Evolutionary conservation across 1,140 invertebrate species (phyloP), one percentile per base, ranked within the genome.

Genomic region (Halictus rubicundus): DNA sequence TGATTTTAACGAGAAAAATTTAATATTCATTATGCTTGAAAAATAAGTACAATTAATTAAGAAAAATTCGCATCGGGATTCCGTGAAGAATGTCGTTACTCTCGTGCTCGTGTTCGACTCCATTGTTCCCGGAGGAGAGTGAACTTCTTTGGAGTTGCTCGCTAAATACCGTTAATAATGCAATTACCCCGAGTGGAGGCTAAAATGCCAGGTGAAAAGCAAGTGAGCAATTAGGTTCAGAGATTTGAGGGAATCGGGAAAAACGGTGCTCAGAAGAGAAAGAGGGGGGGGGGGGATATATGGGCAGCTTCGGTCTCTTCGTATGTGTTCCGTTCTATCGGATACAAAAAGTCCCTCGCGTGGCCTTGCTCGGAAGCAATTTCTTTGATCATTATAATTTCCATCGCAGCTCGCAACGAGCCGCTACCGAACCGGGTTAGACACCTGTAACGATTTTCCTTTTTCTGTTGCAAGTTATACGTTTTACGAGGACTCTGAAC

Each of bases 91-190:
- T 54, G 1, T 21, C 19, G 19, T 3, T 46, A 14, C 39, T 46
- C 39, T 66, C 64, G 8, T 46, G 39, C 8, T 1, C 14, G 39
- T 66, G n/a, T 66, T 16, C 37, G 39, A 25, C 42, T 66, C 39
- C 64, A 66, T 66, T 66, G 64, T 66, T 66, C n/a, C 12, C 2
- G 8, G 37, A 23, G 21, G 21, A 66, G 39, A n/a, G n/a, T 10
- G 64, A 39, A 46, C 21, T 66, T 46, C 39, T 66, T 66, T 46
- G 39, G 19, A 66, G 64, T 46, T 7, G 37, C 64, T 66, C 64
- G 64, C 12, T 66, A 66, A 66, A 66, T 66, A 46, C 64, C 64
- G 39, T 66, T 66, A 66, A 66, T 66, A 66, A 66, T 46, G 64
- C 64, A 66, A 66, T 66, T 66, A 46, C 2, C 39, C 42, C 39